Conservation (phyloP, 2,888 invertebrate species). For the Sinodicranocentrus sp. region DNA sequence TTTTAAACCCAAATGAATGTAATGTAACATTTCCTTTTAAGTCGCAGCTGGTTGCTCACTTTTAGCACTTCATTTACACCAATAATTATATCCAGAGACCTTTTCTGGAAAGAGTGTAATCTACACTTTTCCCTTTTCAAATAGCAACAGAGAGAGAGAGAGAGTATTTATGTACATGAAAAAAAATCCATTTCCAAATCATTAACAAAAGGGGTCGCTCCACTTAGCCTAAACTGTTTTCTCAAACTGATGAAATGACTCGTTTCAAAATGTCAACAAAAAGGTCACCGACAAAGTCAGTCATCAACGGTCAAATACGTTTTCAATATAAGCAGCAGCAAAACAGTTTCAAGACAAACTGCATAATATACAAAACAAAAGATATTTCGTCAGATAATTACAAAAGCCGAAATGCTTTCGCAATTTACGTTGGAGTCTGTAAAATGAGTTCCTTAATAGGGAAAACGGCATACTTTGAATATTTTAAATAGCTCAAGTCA, state of each 20-base stretch:
- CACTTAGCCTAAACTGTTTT: constrained; percentile 6
- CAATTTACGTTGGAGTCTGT: background rate
- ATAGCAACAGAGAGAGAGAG: background rate
- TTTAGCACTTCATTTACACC: constrained; percentile 49
- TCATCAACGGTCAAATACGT: no score
- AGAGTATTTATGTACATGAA: background rate
- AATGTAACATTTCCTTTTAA: constrained; percentile 52
- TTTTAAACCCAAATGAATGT: background rate
- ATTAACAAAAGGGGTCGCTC: constrained; percentile 22
- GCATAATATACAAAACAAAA: no score
- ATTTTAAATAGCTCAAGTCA: constrained; percentile 16
- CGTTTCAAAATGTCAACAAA: background rate
- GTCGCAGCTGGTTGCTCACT: constrained; percentile 22
- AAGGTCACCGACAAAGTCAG: background rate
- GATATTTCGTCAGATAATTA: no score
- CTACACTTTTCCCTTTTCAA: background rate
- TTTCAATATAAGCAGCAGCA: no score
- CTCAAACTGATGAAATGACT: background rate
- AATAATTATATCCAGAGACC: constrained; percentile 27
- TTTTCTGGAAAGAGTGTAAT: constrained; percentile 13
- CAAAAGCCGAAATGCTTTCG: no score
- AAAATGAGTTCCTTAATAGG: constrained; percentile 10
- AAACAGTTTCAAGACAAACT: no score
- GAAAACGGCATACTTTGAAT: constrained; percentile 8
- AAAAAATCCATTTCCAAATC: constrained; percentile 34